Conservation (phyloP, 2,113 vertebrate genomes). For the Narcine bancroftii region DNA sequence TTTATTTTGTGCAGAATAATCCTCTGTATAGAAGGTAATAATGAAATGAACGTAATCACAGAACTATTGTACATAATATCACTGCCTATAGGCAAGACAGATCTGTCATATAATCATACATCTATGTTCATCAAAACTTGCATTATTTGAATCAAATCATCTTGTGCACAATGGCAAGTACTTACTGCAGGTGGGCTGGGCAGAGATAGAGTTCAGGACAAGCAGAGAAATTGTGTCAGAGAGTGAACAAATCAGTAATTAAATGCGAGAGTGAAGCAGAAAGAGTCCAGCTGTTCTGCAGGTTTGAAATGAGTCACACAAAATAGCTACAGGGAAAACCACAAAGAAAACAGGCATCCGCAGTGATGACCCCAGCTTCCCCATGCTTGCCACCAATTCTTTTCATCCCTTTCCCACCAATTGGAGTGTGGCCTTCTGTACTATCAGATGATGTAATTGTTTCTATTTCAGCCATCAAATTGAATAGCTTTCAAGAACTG, state of each 20-base stretch:
- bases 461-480: not conserved
- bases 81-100: not conserved
- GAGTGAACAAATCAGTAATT: not conserved
- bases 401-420: too few species aligned
- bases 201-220: not conserved
- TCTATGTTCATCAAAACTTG: not conserved
- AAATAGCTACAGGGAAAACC: not conserved
- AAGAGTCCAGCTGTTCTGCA: not conserved
- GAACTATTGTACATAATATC: not conserved
- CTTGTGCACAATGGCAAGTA: not conserved
- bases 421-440: not conserved
- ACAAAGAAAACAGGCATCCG: not conserved
- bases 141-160: not conserved
- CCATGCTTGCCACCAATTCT: too few species aligned
- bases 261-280: not conserved
- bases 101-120: not conserved
- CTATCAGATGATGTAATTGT: conserved; percentile 25
- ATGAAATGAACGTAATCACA: not conserved
- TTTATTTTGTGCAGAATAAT: too few species aligned
- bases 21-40: not conserved
- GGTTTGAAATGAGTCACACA: too few species aligned
- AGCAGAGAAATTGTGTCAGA: not conserved
- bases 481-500: not conserved
- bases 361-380: too few species aligned
- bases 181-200: not conserved